Evolutionary conservation across 2,888 invertebrate genomes (phyloP).

Genomic region (Atrina japonica): DNA sequence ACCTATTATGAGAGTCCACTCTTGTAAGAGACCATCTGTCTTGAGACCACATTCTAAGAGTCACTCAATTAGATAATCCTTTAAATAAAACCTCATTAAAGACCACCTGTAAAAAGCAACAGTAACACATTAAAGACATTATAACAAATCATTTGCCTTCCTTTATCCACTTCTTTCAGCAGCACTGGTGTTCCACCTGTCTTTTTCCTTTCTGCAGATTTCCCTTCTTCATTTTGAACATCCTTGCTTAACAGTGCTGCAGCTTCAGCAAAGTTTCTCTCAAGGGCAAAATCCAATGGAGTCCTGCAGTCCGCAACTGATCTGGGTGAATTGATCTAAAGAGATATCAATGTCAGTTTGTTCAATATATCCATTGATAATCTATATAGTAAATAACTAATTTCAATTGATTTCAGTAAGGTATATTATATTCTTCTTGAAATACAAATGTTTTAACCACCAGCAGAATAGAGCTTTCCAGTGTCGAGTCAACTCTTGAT

Average conservation of each 20-base stretch:
- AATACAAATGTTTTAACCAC: neutral
- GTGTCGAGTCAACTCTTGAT: too few relatives aligned
- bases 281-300: slow-evolving; percentile 77
- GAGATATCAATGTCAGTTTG: neutral
- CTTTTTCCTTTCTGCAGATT: slow-evolving; percentile 57
- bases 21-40: too few relatives aligned
- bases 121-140: too few relatives aligned
- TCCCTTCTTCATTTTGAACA: slow-evolving; percentile 51
- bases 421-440: neutral
- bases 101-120: too few relatives aligned
- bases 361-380: neutral
- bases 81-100: too few relatives aligned
- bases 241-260: slow-evolving; percentile 72
- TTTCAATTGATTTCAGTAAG: neutral
- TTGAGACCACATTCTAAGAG: too few relatives aligned
- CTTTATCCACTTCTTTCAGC: slow-evolving; percentile 71
- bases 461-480: too few relatives aligned
- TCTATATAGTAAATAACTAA: neutral
- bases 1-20: too few relatives aligned
- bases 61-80: too few relatives aligned
- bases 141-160: slow-evolving; percentile 75
- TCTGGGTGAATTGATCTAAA: slow-evolving; percentile 66
- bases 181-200: slow-evolving; percentile 59
- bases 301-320: slow-evolving; percentile 73
- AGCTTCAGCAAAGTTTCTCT: slow-evolving; percentile 74